A percentile compares a stretch with the other conserved stretches of the same genome.
phyloP scores from a whole-genome alignment of 1,140 invertebrate genomes.

The Philopotamus ludificatus region DNA sequence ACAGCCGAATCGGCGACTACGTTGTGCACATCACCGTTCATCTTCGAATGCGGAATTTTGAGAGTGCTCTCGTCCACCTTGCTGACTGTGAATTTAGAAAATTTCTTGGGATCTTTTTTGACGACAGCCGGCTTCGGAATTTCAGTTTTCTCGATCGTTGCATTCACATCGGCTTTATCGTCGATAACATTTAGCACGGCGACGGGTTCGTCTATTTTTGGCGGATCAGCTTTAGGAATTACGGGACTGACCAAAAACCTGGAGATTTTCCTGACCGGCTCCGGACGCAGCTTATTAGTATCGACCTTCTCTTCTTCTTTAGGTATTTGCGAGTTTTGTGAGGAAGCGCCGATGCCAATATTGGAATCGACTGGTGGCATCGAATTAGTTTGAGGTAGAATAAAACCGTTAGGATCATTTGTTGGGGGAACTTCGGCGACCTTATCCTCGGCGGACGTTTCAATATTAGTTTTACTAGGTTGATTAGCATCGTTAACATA shows the following conservation, averaged over 20 bases:
- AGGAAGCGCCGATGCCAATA: not conserved
- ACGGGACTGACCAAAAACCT: conserved; percentile 79
- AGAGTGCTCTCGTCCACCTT: conserved; percentile 35
- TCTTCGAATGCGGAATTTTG: conserved; percentile 28
- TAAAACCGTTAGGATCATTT: no score
- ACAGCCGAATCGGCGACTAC: not conserved
- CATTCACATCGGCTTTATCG: not conserved
- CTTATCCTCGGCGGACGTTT: not conserved
- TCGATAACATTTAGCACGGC: not conserved
- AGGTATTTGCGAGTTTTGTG: not conserved
- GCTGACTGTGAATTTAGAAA: conserved; percentile 40
- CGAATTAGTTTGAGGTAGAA: no score
- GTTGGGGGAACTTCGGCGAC: no score
- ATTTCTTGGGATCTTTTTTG: conserved; percentile 31
- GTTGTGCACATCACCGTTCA: conserved; percentile 29
- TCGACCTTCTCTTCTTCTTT: not conserved
- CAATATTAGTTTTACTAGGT: conserved; percentile 13
- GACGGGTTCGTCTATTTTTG: not conserved
- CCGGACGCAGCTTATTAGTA: conserved; percentile 18
- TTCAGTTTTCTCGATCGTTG: not conserved
- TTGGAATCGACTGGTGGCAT: not conserved
- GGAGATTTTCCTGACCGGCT: conserved; percentile 70
- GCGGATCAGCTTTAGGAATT: conserved; percentile 45
- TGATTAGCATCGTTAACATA: conserved; percentile 18
- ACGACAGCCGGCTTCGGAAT: conserved; percentile 21